A percentile compares a stretch with the other conserved stretches of the same genome.
These are phyloP conservation scores for Okamejei kenojei DNA, from an alignment of 2,797 vertebrate genomes.

Conservation along the genomic window DNA sequence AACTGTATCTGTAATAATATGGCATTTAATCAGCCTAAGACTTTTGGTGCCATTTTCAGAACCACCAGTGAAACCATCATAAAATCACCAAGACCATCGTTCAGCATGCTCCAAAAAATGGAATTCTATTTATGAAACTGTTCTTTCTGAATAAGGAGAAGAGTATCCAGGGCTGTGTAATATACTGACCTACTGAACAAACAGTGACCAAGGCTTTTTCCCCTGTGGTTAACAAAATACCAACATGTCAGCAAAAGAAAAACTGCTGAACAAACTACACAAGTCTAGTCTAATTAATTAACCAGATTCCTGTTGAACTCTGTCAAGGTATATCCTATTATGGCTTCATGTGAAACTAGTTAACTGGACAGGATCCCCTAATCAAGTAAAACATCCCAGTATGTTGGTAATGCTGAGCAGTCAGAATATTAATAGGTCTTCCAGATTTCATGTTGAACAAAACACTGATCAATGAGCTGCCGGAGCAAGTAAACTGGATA, in stretches of 20 bases:
- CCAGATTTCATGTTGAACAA: background rate
- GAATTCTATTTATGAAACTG: background rate
- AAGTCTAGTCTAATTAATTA: background rate
- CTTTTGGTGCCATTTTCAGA: background rate
- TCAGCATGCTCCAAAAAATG: background rate
- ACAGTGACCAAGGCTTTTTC: background rate
- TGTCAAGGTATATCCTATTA: background rate
- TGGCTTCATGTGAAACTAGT: background rate
- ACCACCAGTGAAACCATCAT: background rate
- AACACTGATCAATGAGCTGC: background rate
- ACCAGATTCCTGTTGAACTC: background rate
- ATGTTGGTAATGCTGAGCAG: background rate
- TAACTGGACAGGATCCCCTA: background rate
- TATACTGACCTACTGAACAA: background rate
- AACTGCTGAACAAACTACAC: background rate
- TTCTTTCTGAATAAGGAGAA: background rate
- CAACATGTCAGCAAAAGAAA: background rate
- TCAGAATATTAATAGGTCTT: background rate
- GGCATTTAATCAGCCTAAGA: background rate
- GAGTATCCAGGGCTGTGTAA: background rate
- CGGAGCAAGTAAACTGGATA: background rate
- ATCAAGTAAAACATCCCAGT: background rate
- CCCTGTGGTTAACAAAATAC: background rate
- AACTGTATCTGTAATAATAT: background rate
- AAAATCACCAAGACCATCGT: background rate